Base-by-base conservation (phyloP, 1,140 invertebrate genomes). In the Pinna nobilis region DNA sequence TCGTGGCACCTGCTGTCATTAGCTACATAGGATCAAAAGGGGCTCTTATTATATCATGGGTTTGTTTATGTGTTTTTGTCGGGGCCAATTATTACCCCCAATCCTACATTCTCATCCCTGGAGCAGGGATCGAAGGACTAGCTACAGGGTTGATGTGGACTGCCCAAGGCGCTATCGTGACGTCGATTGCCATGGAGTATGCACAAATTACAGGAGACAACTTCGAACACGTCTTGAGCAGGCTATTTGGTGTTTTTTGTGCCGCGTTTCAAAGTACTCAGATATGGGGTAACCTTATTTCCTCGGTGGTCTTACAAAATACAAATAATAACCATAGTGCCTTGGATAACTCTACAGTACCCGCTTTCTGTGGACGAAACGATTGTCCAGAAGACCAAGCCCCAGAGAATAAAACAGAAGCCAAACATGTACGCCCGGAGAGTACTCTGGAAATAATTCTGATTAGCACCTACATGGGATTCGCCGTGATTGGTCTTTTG, bases 81-180 rank as follows among this genome's bases (percentile, higher is more conserved):
- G 80, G 55, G 1, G 74, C 74, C 30, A 85, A 85, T 65, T 82
- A 81, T 60, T 81, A 80, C 32, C 78, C 78, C 13, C 35, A 49
- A 25, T 23, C 50, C 15, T 83, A 72, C 55, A 20, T 80, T 9
- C 69, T 84, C 11, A 70, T 84, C 9, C 66, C 78, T 6, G 76
- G 78, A 18, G 76, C 81, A 2, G 74, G 65, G 6, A 65, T 84
- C 3, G 77, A 81, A 64, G 83, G 83, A 1, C 59, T 83, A 18
- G 70, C 77, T 6, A 83, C 81, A 0, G 83, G 81, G 13, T 68
- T 81, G 1, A 80, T 84, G 78, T 84, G 83, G 83, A 84, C 80
- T 11, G 80, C 83, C 1, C 83, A 84, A 53, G 79, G 82, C 6
- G 76, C 74, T 23, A 78, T 82, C 64, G 64, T 84, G 13, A 80